Base-by-base conservation (phyloP, 2,113 vertebrate species). In the Hyperoodon ampullatus region DNA sequence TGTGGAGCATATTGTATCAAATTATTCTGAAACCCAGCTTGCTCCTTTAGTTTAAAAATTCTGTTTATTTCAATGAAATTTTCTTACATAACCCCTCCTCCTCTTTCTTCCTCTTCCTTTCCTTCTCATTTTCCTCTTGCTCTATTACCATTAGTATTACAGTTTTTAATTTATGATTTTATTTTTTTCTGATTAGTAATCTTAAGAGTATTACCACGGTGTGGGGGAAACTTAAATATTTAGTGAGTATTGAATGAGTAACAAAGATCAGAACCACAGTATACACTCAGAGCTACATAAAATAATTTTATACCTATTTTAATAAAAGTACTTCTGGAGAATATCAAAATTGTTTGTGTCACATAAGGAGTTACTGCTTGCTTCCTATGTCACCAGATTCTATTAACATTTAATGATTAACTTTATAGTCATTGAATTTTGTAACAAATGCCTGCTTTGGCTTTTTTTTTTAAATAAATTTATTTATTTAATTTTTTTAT, bases 341-440 rank as follows among this genome's bases (percentile, higher is more conserved):
- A 81, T 72, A 65, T 58, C 58, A 95, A 50, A 92, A 44, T 68
- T 60, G 26, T 81, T 97, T 82, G 10, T 72, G 30, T 33, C 44
- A 83, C 33, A 39, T 90, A 83, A 42, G 50, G n/a, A 80, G n/a
- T 66, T 80, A 71, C 68, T 81, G 60, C 39, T 68, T 93, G 70
- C 93, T 95, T 95, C 84, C 42, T 77, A 4, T 78, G 26, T 83
- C 53, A 92, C 68, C 12, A 50, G 47, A 80, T 47, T 92, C 58
- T 87, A 0, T 89, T 82, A 88, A 89, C 30, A 88, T 87, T 97
- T 96, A 85, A 90, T 88, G 82, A 63, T 88, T 90, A 84, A 93
- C 61, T 71, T 89, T 47, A 23, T 47, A 35, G 53, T 82, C 55
- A 53, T 50, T 94, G 35, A 83, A 88, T 95, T 95, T 88, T 93